A percentile compares a stretch with the other conserved stretches of the same genome.
Evolutionary conservation across 2,797 vertebrate genomes (phyloP).

Genomic region (Fringilla coelebs): DNA sequence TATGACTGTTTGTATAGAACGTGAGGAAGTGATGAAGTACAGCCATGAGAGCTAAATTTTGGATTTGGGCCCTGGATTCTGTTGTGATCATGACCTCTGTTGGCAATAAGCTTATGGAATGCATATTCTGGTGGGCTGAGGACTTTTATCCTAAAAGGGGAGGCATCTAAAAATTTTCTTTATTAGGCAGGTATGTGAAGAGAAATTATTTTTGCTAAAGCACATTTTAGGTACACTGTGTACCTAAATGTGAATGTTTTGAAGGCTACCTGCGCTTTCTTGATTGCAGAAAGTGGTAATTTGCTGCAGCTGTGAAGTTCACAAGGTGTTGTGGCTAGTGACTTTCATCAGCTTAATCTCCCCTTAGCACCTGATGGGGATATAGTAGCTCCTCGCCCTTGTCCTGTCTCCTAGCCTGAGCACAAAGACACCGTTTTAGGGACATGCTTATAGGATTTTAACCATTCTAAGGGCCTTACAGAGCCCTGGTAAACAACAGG

Average conservation of each 20-base stretch:
- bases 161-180: neutral
- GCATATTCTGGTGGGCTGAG: neutral
- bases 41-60: neutral
- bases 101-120: neutral
- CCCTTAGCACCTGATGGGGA: neutral
- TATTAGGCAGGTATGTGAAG: neutral
- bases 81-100: neutral
- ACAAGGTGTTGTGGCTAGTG: neutral
- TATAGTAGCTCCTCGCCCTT: neutral
- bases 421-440: neutral
- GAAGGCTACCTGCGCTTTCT: neutral
- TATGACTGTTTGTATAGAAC: neutral
- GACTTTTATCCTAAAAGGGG: neutral
- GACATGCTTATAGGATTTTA: neutral
- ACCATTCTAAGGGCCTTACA: neutral
- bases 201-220: neutral
- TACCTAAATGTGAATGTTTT: neutral
- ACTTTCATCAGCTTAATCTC: neutral
- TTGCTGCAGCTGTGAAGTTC: neutral
- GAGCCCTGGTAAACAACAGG: neutral
- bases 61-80: neutral
- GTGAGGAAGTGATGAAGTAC: neutral
- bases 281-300: neutral
- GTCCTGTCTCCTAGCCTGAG: neutral
- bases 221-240: neutral